A percentile compares a stretch with the other conserved stretches of the same genome.
Evolutionary conservation across 2,797 vertebrate species (phyloP).

Genomic region (Eutrigla gurnardus): DNA sequence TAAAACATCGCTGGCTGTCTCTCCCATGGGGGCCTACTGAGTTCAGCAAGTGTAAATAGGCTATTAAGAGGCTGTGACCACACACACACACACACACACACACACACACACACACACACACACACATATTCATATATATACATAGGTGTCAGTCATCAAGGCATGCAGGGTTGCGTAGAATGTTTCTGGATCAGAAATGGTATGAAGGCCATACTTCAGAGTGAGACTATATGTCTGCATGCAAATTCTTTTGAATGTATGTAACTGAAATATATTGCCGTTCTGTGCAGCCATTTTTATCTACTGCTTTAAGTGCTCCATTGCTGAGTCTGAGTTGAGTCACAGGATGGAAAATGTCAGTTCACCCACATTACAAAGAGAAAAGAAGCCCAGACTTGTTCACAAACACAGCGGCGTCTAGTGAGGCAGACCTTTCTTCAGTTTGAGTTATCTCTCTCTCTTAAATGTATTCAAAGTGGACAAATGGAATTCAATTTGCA

Average conservation of each 20-base stretch:
- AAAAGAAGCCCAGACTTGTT: background rate
- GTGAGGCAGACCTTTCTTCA: background rate
- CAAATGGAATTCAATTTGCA: slow-evolving; percentile 44
- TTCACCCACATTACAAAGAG: slow-evolving; percentile 27
- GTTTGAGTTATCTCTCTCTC: slow-evolving; percentile 13
- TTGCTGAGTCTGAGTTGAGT: slow-evolving; percentile 7
- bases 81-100: background rate
- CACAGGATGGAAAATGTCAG: slow-evolving; percentile 3
- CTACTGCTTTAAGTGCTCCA: slow-evolving; percentile 12
- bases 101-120: background rate
- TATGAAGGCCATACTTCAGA: slow-evolving; percentile 54
- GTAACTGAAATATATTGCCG: slow-evolving; percentile 45
- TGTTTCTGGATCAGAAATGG: slow-evolving; percentile 61
- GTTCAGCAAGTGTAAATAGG: slow-evolving; percentile 61
- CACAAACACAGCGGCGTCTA: background rate
- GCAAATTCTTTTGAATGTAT: slow-evolving; percentile 40
- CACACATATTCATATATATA: background rate
- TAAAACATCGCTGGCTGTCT: slow-evolving; percentile 43
- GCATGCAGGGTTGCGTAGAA: slow-evolving; percentile 31
- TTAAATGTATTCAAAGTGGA: slow-evolving; percentile 25
- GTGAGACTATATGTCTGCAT: slow-evolving; percentile 56
- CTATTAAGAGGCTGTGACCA: slow-evolving; percentile 52
- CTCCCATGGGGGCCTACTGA: slow-evolving; percentile 43
- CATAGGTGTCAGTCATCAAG: slow-evolving; percentile 10
- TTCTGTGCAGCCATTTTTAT: slow-evolving; percentile 5